These are phyloP conservation scores for Boloria euphrosyne DNA, from an alignment of 2,888 invertebrate genomes.

Conservation along the genomic window DNA sequence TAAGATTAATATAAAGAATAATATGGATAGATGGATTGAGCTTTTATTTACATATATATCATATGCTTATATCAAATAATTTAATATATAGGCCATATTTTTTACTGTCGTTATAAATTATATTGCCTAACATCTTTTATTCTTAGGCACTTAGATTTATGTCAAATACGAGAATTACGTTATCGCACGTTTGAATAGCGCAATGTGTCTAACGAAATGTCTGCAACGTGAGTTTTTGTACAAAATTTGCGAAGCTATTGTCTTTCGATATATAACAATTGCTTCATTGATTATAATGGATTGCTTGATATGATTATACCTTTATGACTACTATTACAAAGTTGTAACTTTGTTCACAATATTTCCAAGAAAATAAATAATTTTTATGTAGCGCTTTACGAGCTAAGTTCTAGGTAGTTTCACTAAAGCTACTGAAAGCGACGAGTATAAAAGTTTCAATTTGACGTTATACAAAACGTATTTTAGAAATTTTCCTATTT, in stretches of 20 bases:
- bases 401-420: slow-evolving; percentile 7
- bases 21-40: too few species aligned
- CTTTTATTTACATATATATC: too few species aligned
- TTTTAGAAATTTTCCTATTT: not conserved
- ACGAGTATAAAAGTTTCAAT: slow-evolving; percentile 10
- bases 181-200: slow-evolving; percentile 37
- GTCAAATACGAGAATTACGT: slow-evolving; percentile 39
- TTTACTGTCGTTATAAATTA: slow-evolving; percentile 18
- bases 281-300: slow-evolving; percentile 7
- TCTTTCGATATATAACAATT: slow-evolving; percentile 31
- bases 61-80: too few species aligned
- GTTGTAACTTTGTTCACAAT: slow-evolving; percentile 5
- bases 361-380: slow-evolving; percentile 2
- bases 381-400: slow-evolving; percentile 9
- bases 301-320: not conserved
- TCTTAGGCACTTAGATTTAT: slow-evolving; percentile 38
- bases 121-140: slow-evolving; percentile 23
- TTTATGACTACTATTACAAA: slow-evolving; percentile 15
- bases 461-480: not conserved
- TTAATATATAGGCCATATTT: not conserved
- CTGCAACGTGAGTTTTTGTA: slow-evolving; percentile 22
- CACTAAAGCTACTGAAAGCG: slow-evolving; percentile 2
- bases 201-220: slow-evolving; percentile 40
- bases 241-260: slow-evolving; percentile 30
- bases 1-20: too few species aligned